Percentiles rank a stretch among this genome's conserved stretches.
Evolutionary conservation across 2,797 vertebrate genomes (phyloP).

Genomic region (Eleutherodactylus coqui): DNA sequence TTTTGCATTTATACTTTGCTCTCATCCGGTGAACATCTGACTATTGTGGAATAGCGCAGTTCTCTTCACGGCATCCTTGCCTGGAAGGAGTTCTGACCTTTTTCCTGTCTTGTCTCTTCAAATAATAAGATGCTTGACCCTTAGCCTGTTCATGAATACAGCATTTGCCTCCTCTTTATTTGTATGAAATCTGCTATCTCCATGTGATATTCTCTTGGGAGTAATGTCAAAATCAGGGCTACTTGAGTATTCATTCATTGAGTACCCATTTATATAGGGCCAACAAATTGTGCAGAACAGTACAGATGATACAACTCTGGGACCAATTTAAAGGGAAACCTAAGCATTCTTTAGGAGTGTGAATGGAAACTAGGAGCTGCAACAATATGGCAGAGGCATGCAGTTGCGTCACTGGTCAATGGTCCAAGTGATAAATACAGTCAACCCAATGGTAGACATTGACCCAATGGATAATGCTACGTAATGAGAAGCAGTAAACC

Average conservation of each 20-base stretch:
- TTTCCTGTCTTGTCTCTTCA: neutral
- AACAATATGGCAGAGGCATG: neutral
- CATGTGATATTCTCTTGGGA: neutral
- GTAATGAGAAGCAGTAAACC: neutral
- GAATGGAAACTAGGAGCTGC: neutral
- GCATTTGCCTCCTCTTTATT: neutral
- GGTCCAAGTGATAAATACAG: neutral
- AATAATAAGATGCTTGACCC: neutral
- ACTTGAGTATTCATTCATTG: neutral
- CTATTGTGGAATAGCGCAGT: neutral
- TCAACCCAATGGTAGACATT: neutral
- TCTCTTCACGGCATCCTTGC: neutral
- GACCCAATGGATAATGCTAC: neutral
- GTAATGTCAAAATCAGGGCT: neutral
- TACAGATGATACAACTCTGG: neutral
- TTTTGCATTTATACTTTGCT: neutral
- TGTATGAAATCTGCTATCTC: neutral
- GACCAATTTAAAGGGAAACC: neutral
- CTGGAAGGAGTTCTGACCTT: neutral
- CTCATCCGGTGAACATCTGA: neutral
- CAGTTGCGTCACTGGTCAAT: neutral
- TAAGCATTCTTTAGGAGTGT: neutral
- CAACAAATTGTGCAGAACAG: neutral
- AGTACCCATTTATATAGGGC: neutral
- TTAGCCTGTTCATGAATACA: too few species aligned